Evolutionary conservation across 1,140 invertebrate species (phyloP).

Genomic region (Diorhabda elongata): DNA sequence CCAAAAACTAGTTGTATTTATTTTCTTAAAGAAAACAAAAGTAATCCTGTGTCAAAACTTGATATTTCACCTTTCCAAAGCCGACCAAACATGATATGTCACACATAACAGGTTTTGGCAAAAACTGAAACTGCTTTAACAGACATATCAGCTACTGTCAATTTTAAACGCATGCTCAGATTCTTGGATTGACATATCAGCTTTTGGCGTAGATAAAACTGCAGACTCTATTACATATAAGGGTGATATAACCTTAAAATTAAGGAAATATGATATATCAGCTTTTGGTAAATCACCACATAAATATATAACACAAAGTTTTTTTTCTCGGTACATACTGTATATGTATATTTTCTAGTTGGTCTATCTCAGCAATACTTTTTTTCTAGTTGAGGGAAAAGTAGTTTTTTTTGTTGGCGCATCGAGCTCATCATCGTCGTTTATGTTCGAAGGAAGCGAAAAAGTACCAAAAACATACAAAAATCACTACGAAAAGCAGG

Average conservation of each 20-base stretch:
- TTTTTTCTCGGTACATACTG: too few relatives aligned
- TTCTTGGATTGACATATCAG: background rate
- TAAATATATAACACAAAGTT: too few relatives aligned
- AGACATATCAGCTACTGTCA: background rate
- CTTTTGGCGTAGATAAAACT: too few relatives aligned
- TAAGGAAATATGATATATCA: background rate
- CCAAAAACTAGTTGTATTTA: constrained; percentile 5
- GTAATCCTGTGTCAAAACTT: background rate
- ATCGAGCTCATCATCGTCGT: constrained; percentile 9
- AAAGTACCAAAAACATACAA: constrained; percentile 17
- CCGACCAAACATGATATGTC: constrained; percentile 4
- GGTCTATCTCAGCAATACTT: background rate
- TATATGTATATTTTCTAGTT: too few relatives aligned
- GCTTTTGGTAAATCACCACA: too few relatives aligned
- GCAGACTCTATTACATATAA: too few relatives aligned
- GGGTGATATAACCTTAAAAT: background rate
- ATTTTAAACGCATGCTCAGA: constrained; percentile 5
- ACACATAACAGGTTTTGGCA: constrained; percentile 1
- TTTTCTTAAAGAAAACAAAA: constrained; percentile 1
- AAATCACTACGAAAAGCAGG: constrained; percentile 18
- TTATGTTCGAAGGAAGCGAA: constrained; percentile 12
- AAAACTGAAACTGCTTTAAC: background rate
- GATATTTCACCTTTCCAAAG: constrained; percentile 1
- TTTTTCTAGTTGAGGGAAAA: background rate
- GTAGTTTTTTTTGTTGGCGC: background rate